These are phyloP conservation scores for Lobophora halterata DNA, from an alignment of 2,888 invertebrate genomes.

Conservation along the genomic window DNA sequence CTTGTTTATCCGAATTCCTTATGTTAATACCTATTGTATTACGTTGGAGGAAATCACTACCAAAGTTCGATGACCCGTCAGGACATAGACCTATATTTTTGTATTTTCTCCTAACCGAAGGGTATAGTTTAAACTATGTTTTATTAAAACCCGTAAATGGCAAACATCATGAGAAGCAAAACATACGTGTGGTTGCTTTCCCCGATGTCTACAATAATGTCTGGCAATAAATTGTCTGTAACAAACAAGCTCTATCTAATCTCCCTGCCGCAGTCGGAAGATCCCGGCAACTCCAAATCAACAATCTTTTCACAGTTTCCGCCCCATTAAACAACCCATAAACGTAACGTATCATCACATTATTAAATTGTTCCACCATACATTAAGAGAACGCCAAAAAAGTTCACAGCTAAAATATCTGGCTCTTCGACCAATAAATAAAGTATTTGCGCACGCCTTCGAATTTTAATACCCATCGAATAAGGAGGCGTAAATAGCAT, in stretches of 20 bases:
- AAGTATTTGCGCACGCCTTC: conserved; percentile 16
- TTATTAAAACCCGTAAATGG: conserved; percentile 6
- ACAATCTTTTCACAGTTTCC: conserved; percentile 65
- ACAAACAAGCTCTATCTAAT: conserved; percentile 59
- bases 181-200: conserved; percentile 36
- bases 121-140: conserved; percentile 1
- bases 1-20: conserved; percentile 51
- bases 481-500: conserved; percentile 24
- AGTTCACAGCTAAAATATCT: conserved; percentile 3
- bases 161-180: conserved; percentile 34
- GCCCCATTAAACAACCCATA: conserved; percentile 62
- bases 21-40: conserved; percentile 19
- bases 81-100: conserved; percentile 11
- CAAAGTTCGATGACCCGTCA: conserved; percentile 26
- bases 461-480: conserved; percentile 22
- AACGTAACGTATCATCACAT: conserved; percentile 51
- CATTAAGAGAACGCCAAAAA: conserved; percentile 12
- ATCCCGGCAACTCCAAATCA: conserved; percentile 47
- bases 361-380: conserved; percentile 36
- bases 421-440: conserved; percentile 9
- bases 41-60: conserved; percentile 23
- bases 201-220: conserved; percentile 45
- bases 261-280: conserved; percentile 33
- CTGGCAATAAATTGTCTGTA: conserved; percentile 59
- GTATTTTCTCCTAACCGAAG: too few species aligned